phyloP scores from a whole-genome alignment of 2,888 invertebrate species.

The Drosophila mercatorum region DNA sequence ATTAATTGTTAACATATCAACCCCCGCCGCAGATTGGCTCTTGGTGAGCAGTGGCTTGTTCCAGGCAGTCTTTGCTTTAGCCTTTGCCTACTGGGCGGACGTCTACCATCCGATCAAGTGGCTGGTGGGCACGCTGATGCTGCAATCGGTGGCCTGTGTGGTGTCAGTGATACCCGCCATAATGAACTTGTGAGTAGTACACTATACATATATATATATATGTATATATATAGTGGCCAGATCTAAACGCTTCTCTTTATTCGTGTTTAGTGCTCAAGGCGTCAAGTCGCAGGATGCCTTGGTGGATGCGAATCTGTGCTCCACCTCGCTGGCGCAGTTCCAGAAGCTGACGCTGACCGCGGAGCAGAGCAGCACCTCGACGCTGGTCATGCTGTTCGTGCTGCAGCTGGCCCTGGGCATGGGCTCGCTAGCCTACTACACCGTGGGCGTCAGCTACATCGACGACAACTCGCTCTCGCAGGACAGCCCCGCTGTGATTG shows the following conservation, averaged over 20 bases:
- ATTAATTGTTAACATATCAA: no score
- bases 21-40: slow-evolving; percentile 86
- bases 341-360: slow-evolving; percentile 64
- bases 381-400: slow-evolving; percentile 85
- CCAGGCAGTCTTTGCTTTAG: slow-evolving; percentile 86
- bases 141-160: slow-evolving; percentile 86
- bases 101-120: slow-evolving; percentile 87
- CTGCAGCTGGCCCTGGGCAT: slow-evolving; percentile 85
- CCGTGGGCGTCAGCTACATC: slow-evolving; percentile 87
- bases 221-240: not conserved
- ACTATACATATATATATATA: not conserved
- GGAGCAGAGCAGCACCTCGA: slow-evolving; percentile 81
- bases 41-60: slow-evolving; percentile 86
- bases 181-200: slow-evolving; percentile 83
- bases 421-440: slow-evolving; percentile 85
- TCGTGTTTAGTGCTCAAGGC: slow-evolving; percentile 59
- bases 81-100: slow-evolving; percentile 87
- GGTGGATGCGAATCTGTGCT: slow-evolving; percentile 70
- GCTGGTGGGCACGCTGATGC: slow-evolving; percentile 86
- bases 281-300: slow-evolving; percentile 37
- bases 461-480: slow-evolving; percentile 87
- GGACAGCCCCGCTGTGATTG: slow-evolving; percentile 85
- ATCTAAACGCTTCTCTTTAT: not conserved
- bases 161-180: slow-evolving; percentile 86
- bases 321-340: slow-evolving; percentile 56